Base-by-base conservation (phyloP, 2,797 vertebrate species). In the Sciaenops ocellatus region DNA sequence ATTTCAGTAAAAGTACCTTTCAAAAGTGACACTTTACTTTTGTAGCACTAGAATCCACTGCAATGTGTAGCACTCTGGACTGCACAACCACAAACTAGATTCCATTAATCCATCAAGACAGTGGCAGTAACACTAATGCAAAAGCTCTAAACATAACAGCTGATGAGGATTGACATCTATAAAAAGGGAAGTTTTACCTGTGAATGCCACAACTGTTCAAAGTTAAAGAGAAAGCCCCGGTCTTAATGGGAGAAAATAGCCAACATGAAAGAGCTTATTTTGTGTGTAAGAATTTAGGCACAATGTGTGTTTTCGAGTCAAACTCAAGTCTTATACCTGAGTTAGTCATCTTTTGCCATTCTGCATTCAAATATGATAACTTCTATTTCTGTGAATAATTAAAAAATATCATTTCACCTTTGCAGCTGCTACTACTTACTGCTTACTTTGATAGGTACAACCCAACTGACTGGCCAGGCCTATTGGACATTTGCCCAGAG, bases 131-230 rank as follows among this genome's bases (percentile, higher is more conserved):
- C 26, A 48, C 22, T 46, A 55, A 80, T 81, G 47, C 68, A 84
- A 71, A 79, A 18, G 30, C 47, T 64, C n/a, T 52, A 83, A 46
- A 76, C 44, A 85, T 67, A 57, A 59, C n/a, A 66, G 42, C 42
- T 79, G 26, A 87, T 7, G 3, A 66, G 50, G 64, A 72, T 7
- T 78, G 77, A 60, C 69, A 54, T 82, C 26, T 70, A 12, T 18
- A 57, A 56, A 50, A 67, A 41, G 26, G 24, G 1, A 51, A 0
- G 13, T 69, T 65, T 76, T 47, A 70, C 61, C 17, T 50, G 4
- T 62, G 38, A 71, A 71, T 22, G n/a, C 34, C 50, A 63, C 28
- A 11, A 17, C 51, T 55, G 34, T 34, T 8, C 34, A 34, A 9
- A 54, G 6, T 73, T n/a, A 17, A 74, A 56, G 34, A 55, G 17